phyloP scores from a whole-genome alignment of 2,797 vertebrate genomes.

The Cossypha dichroa region DNA sequence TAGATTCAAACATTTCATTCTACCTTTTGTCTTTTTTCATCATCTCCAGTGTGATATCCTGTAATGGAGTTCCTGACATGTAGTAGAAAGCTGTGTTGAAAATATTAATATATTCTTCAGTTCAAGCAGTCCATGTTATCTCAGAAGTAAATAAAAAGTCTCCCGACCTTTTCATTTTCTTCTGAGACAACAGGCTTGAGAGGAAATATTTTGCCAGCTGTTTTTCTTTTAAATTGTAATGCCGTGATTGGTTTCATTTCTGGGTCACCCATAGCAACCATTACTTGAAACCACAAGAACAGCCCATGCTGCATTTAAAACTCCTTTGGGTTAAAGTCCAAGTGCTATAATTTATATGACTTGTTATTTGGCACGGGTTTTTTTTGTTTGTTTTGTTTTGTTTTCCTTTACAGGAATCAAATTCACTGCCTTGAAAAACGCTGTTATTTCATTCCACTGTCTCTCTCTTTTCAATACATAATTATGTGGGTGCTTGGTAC shows the following conservation, averaged over 20 bases:
- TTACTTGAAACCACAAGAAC: slow-evolving; percentile 48
- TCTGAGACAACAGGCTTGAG: slow-evolving; percentile 66
- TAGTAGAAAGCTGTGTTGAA: slow-evolving; percentile 73
- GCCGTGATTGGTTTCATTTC: slow-evolving; percentile 74
- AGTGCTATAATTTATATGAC: slow-evolving; percentile 17
- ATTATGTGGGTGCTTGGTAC: background rate
- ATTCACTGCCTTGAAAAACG: background rate
- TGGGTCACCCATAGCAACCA: slow-evolving; percentile 75
- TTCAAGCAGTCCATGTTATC: slow-evolving; percentile 70
- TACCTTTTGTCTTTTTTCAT: slow-evolving; percentile 78
- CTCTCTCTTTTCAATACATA: background rate
- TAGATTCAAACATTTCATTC: slow-evolving; percentile 71
- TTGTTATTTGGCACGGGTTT: background rate
- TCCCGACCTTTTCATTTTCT: slow-evolving; percentile 77
- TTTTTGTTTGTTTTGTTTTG: background rate
- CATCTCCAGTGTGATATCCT: slow-evolving; percentile 65
- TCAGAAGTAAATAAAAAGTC: slow-evolving; percentile 77
- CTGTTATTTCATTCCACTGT: background rate
- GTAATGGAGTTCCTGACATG: slow-evolving; percentile 72
- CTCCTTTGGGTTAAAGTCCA: slow-evolving; percentile 37
- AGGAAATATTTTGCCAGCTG: slow-evolving; percentile 74
- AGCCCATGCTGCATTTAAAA: slow-evolving; percentile 32
- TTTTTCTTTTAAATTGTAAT: slow-evolving; percentile 80
- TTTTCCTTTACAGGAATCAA: background rate
- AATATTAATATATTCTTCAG: slow-evolving; percentile 76